phyloP scores from a whole-genome alignment of 2,797 vertebrate species.

The Prionace glauca region DNA sequence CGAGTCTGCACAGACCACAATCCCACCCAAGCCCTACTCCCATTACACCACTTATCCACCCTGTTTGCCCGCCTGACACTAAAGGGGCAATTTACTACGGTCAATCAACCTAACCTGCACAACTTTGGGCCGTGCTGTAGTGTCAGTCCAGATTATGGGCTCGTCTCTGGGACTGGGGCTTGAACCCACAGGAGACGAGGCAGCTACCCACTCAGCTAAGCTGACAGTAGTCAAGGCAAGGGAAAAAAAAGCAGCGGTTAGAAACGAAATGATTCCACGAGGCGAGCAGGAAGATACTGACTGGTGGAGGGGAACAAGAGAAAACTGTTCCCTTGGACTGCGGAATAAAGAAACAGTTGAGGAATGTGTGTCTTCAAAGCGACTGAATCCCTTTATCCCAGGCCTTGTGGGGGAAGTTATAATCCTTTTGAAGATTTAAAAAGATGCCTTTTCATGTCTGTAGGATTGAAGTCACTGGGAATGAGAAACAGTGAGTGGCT shows the following conservation, averaged over 20 bases:
- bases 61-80: too few relatives aligned
- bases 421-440: conserved; percentile 34
- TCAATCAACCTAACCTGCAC: too few relatives aligned
- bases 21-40: too few relatives aligned
- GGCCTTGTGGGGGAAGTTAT: not conserved
- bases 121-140: not conserved
- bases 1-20: too few relatives aligned
- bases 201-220: not conserved
- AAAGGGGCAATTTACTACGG: too few relatives aligned
- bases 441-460: conserved; percentile 9
- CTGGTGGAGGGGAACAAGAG: not conserved
- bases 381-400: conserved; percentile 14
- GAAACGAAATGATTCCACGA: not conserved
- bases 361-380: not conserved
- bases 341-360: not conserved
- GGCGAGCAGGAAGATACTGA: not conserved
- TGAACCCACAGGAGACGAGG: not conserved
- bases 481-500: not conserved
- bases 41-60: too few relatives aligned
- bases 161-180: not conserved
- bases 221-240: too few relatives aligned
- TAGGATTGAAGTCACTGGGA: not conserved
- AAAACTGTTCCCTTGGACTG: not conserved
- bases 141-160: not conserved
- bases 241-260: not conserved